Evolutionary conservation across 2,888 invertebrate genomes (phyloP), one percentile per base, ranked within the genome.

Genomic region (Beris chalybata): DNA sequence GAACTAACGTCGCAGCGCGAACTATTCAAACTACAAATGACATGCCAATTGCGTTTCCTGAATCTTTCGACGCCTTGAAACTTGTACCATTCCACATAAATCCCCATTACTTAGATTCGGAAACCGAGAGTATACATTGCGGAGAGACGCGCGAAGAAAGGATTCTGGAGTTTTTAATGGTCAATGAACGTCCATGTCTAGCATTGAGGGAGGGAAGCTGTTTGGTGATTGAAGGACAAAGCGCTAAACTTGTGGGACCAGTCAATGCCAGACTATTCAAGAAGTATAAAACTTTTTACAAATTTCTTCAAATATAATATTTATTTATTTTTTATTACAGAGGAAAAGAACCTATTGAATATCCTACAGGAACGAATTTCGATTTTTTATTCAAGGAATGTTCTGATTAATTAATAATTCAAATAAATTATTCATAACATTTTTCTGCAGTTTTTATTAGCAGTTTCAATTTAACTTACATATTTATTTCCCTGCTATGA

Each of bases 1-100:
- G 92, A 53, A 90, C 91, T 12, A 93, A 93, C 83, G 89, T 93
- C 12, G 89, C 92, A 9, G 92, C 93, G 2, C 82, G 82, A 71
- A 89, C 87, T 71, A 93, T 93, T 72, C 85, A 88, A 73, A 93
- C 92, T 4, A 93, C 93, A 55, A 93, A 93, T 82, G 93, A 93
- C 76, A 93, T 93, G 93, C 93, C 93, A 4, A 90, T 93, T 66
- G 85, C 85, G n/a, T 87, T 85, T 77, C 92, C 92, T 48, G 90
- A 90, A 31, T 83, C 75, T 54, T 78, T 92, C 79, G 82, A 87
- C 70, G 92, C 89, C 0, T 82, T 93, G 54, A 83, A 84, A 45
- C 82, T 93, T 64, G 86, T 93, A 12, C 90, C 91, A 4, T 92
- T 92, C 77, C 92, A 93, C 77, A 92, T 93, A 67, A 93, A 93